phyloP scores from a whole-genome alignment of 2,113 vertebrate genomes.

The Tursiops truncatus region DNA sequence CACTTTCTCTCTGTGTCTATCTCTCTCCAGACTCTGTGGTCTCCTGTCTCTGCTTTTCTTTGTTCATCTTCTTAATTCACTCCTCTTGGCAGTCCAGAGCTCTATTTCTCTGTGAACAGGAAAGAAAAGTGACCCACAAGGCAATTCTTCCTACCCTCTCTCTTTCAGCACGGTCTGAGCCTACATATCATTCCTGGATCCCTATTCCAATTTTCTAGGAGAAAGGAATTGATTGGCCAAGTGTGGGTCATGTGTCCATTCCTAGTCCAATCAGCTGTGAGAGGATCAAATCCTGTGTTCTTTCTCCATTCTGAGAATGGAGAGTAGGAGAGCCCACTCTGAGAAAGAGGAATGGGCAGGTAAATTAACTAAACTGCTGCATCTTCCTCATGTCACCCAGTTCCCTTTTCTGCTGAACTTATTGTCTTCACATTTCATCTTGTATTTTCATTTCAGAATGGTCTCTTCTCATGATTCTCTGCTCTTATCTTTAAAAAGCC shows the following conservation, averaged over 20 bases:
- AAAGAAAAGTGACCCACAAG: not conserved
- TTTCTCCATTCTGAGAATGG: not conserved
- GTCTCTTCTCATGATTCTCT: constrained; percentile 3
- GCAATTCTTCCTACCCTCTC: not conserved
- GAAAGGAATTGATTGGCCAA: not conserved
- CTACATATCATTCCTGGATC: not conserved
- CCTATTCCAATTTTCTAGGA: not conserved
- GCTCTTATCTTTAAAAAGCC: constrained; percentile 7
- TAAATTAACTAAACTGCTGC: not conserved
- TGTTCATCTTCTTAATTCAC: constrained; percentile 15
- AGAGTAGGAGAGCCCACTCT: not conserved
- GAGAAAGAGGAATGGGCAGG: not conserved
- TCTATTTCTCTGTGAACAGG: not conserved
- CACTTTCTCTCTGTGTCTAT: not conserved
- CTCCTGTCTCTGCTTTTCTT: constrained; percentile 14
- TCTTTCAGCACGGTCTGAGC: not conserved
- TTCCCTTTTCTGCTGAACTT: not conserved
- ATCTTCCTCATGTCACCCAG: not conserved
- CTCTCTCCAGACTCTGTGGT: constrained; percentile 19
- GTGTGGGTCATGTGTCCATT: not conserved
- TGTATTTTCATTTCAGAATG: constrained; percentile 31
- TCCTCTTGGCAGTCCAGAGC: not conserved
- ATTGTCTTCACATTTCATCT: not conserved
- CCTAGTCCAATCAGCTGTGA: not conserved
- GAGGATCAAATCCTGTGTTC: not conserved